Base-by-base conservation (phyloP, 2,888 invertebrate species). In the Merodon equestris region DNA sequence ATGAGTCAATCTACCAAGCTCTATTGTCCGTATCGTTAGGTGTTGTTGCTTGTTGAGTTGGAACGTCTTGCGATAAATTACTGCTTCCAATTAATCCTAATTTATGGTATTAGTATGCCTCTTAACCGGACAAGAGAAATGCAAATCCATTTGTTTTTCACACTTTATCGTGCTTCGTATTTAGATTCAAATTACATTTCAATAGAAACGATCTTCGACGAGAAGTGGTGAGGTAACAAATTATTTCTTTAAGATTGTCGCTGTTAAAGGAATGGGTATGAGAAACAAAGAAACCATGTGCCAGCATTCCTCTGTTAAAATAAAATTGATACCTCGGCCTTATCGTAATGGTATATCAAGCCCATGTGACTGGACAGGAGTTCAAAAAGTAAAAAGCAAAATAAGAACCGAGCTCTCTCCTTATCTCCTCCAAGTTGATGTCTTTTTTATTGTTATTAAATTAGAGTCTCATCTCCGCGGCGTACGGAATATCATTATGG, bases 71-170 rank as follows among this genome's bases (percentile, higher is more conserved):
- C 48, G 56, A 66, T 66, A 66, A 66, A 66, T 66, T 66, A 48
- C 56, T 56, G 2, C 17, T 54, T 15, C 67, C 54, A 74, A 74
- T 74, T 67, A 50, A 61, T 67, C 15, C 66, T 74, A 50, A 74
- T 74, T 74, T 74, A 74, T 74, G 54, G 67, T 67, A 60, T 67
- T 66, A 74, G 27, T 27, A 27, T 27, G 7, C 7, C 27, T 27
- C 27, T 64, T 72, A 47, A 42, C 60, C 19, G 47, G n/a, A 60
- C 3, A 27, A 27, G 27, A 27, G 27, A 67, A 74, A 74, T 74
- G 73, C 60, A 74, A 74, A 74, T 74, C 36, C 27, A 60, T 67
- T 3, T 42, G 12, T 12, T 42, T 42, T 42, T 54, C 27, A 27
- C 27, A 27, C 27, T 27, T 27, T 27, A 7, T 60, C 53, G 17